Conservation (phyloP, 2,888 invertebrate genomes). For the Xylota segnis region DNA sequence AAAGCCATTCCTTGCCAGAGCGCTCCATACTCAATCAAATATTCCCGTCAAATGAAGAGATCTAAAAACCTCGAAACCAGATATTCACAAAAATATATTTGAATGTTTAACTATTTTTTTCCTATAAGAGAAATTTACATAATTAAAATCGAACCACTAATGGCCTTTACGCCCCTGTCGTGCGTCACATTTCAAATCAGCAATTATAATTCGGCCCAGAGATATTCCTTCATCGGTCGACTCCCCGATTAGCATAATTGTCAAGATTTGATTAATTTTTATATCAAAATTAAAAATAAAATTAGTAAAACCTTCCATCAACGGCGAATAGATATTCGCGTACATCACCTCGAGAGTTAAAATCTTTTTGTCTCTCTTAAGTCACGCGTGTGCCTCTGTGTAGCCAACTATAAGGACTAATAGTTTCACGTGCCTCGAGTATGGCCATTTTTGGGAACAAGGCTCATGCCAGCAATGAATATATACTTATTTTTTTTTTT, state of each 20-base stretch:
- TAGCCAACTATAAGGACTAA: slow-evolving; percentile 59
- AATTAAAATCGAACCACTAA: slow-evolving; percentile 51
- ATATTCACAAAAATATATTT: slow-evolving; percentile 16
- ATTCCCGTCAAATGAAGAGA: slow-evolving; percentile 8
- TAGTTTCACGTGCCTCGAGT: slow-evolving; percentile 71
- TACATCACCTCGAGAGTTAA: background rate
- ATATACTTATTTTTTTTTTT: background rate
- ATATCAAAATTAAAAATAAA: slow-evolving; percentile 1
- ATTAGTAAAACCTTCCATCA: no score
- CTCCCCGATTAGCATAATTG: slow-evolving; percentile 57
- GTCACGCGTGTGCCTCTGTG: slow-evolving; percentile 40
- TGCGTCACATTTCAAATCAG: slow-evolving; percentile 64
- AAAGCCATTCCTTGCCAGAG: slow-evolving; percentile 32
- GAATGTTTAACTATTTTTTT: slow-evolving; percentile 14
- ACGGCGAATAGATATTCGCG: background rate
- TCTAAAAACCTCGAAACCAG: slow-evolving; percentile 4
- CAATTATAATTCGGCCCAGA: slow-evolving; percentile 63
- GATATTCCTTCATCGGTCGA: background rate
- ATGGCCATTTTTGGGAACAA: slow-evolving; percentile 70
- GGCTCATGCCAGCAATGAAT: slow-evolving; percentile 59
- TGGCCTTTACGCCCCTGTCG: slow-evolving; percentile 64
- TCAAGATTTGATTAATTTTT: slow-evolving; percentile 60
- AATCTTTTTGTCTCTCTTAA: background rate
- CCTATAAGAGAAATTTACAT: slow-evolving; percentile 43
- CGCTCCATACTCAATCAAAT: slow-evolving; percentile 15